Conservation (phyloP, 2,888 invertebrate species). For the Mantis religiosa region DNA sequence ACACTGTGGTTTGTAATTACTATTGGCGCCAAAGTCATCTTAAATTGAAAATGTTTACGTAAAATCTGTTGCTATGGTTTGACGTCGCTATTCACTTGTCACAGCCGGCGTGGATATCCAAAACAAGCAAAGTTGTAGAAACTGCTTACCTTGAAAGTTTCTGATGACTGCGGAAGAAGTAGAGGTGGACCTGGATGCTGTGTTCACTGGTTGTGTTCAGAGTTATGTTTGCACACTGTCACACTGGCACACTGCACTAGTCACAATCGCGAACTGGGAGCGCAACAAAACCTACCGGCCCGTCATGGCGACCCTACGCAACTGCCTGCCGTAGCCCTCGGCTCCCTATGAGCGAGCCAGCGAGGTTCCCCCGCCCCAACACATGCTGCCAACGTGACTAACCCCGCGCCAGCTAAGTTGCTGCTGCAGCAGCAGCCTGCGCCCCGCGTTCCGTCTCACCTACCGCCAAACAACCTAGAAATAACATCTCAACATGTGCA, state of each 20-base stretch:
- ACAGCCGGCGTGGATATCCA: too few relatives aligned
- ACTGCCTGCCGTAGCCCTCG: neutral
- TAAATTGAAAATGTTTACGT: too few relatives aligned
- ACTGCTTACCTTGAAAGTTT: neutral
- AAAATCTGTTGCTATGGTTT: too few relatives aligned
- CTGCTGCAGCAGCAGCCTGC: neutral
- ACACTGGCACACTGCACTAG: neutral
- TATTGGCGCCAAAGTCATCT: too few relatives aligned
- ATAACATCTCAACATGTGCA: too few relatives aligned
- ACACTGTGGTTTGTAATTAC: too few relatives aligned
- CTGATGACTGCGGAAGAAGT: neutral
- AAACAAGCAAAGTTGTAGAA: too few relatives aligned
- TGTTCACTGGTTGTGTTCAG: too few relatives aligned
- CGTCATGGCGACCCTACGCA: conserved; percentile 10
- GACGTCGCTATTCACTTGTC: too few relatives aligned
- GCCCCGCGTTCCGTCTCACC: too few relatives aligned
- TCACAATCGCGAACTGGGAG: neutral
- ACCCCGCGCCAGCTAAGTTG: neutral
- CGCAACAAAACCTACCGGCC: neutral
- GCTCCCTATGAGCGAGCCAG: neutral
- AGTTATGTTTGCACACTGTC: neutral
- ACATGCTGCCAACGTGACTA: neutral
- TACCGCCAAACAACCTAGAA: too few relatives aligned
- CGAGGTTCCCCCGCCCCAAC: neutral
- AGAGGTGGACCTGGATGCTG: neutral